phyloP scores from a whole-genome alignment of 2,888 invertebrate species.

The Eupelmus urozonus region DNA sequence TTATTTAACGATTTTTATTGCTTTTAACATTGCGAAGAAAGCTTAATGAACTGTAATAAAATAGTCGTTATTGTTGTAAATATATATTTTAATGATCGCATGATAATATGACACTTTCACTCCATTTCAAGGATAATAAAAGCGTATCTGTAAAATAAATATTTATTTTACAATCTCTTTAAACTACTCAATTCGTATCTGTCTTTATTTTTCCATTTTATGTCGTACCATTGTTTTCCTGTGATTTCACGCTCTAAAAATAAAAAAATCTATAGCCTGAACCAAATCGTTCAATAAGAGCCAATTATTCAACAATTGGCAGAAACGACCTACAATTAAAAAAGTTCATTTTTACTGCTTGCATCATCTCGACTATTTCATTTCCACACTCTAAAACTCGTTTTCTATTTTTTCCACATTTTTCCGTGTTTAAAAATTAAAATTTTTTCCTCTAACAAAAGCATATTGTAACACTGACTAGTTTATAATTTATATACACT shows the following conservation, averaged over 20 bases:
- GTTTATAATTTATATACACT: too few species aligned
- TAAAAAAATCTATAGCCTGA: conserved; percentile 21
- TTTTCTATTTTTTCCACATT: background rate
- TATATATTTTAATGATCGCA: background rate
- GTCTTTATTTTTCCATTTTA: background rate
- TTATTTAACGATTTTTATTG: conserved; percentile 8
- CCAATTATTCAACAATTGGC: conserved; percentile 29
- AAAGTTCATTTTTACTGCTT: conserved; percentile 1
- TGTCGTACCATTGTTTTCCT: conserved; percentile 10
- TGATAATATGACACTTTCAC: too few species aligned
- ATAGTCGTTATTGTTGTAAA: background rate
- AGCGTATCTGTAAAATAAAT: too few species aligned
- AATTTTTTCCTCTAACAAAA: too few species aligned
- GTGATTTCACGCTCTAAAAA: conserved; percentile 27
- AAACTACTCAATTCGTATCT: too few species aligned
- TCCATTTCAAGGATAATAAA: too few species aligned
- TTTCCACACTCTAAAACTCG: background rate
- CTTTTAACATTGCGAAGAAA: too few species aligned
- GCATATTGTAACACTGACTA: too few species aligned
- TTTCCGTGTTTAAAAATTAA: too few species aligned
- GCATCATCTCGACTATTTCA: background rate
- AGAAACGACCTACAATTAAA: conserved; percentile 5
- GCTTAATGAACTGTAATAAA: too few species aligned
- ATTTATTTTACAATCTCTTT: too few species aligned
- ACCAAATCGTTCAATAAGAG: conserved; percentile 2